Percentiles rank a stretch among this genome's conserved stretches.
Evolutionary conservation across 30 jellyfish, hydroid and myxozoan species (phyloP).

Genomic region (Aurelia aurita complex sp. Pacific): DNA sequence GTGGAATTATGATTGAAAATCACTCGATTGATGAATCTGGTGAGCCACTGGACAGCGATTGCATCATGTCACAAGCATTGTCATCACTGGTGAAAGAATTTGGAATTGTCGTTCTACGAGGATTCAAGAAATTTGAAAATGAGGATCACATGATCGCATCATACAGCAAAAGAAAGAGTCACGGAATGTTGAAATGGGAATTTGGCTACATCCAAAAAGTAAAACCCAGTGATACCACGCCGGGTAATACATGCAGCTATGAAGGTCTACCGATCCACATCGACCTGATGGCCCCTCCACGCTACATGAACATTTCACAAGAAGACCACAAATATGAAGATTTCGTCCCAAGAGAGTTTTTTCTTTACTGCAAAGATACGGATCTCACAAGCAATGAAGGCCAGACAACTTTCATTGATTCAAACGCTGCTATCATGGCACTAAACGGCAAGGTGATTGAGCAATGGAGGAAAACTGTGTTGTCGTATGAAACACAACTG

Average conservation of each 20-base stretch:
- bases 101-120: conserved; percentile 65
- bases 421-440: conserved; percentile 29
- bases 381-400: conserved; percentile 12
- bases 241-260: conserved; percentile 22
- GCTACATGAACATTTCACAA: conserved; percentile 46
- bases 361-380: conserved; percentile 14
- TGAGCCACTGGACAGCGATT: conserved; percentile 1
- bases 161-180: conserved; percentile 4
- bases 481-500: too few relatives aligned
- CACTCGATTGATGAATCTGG: conserved; percentile 8
- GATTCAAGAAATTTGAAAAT: conserved; percentile 36
- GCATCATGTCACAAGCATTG: conserved; percentile 17
- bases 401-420: conserved; percentile 48
- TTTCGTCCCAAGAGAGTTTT: conserved; percentile 48
- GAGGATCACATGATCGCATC: conserved; percentile 17
- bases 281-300: conserved; percentile 48
- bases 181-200: conserved; percentile 45
- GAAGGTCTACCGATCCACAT: conserved; percentile 52
- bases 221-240: conserved; percentile 15
- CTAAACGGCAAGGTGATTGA: conserved; percentile 17
- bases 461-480: conserved; percentile 38
- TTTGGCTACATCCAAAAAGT: conserved; percentile 52
- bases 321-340: conserved; percentile 41
- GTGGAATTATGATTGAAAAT: conserved; percentile 29
- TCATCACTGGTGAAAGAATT: conserved; percentile 35